These are phyloP conservation scores for Drosophila nannoptera DNA, from an alignment of 1,140 invertebrate species.

Conservation along the genomic window DNA sequence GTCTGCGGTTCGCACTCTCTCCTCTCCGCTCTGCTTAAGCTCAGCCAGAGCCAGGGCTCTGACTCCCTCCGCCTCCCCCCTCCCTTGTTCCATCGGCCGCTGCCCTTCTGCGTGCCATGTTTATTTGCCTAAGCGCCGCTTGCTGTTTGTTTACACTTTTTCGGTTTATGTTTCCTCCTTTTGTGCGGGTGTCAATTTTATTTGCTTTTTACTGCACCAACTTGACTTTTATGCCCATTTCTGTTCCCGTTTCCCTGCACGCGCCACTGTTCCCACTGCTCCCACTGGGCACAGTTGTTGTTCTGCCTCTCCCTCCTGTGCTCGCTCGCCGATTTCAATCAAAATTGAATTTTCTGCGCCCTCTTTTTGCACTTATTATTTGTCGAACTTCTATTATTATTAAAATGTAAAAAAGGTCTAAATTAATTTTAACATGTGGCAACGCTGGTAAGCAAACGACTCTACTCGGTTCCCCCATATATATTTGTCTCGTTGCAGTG, in stretches of 20 bases:
- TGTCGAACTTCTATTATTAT: no score
- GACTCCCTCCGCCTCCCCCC: background rate
- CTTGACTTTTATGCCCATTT: constrained; percentile 55
- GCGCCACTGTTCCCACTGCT: background rate
- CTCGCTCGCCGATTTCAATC: background rate
- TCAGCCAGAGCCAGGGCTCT: background rate
- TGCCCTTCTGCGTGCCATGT: constrained; percentile 40
- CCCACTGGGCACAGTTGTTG: background rate
- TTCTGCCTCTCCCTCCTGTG: background rate
- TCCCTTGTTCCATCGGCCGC: background rate
- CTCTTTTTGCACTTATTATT: background rate
- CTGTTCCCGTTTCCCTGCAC: background rate
- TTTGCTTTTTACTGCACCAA: constrained; percentile 56
- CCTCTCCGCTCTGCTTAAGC: background rate
- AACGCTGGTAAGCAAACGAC: no score
- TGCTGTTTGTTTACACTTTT: constrained; percentile 54
- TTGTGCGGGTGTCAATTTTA: constrained; percentile 58
- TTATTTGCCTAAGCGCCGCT: constrained; percentile 67
- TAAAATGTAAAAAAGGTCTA: no score
- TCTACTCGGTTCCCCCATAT: no score
- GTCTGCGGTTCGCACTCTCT: constrained; percentile 22
- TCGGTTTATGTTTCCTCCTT: constrained; percentile 38
- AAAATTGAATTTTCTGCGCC: background rate
- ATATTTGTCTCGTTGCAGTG: no score
- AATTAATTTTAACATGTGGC: no score